Evolutionary conservation across 1,140 invertebrate species (phyloP).

Genomic region (Papilio polytes): DNA sequence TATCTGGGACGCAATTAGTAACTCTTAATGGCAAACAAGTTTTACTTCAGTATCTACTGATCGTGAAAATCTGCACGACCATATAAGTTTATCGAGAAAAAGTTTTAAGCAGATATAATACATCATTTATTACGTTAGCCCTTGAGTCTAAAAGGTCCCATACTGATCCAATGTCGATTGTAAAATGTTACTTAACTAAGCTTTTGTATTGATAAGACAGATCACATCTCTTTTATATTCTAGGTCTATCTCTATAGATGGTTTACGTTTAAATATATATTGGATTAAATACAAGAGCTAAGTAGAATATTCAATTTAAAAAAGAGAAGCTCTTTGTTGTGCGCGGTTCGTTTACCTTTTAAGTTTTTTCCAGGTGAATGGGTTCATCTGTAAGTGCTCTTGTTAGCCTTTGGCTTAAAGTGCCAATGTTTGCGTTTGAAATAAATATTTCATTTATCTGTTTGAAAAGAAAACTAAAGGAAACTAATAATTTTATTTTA

Average conservation of each 20-base stretch:
- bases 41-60: neutral
- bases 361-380: conserved; percentile 59
- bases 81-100: neutral
- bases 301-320: conserved; percentile 52
- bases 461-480: neutral
- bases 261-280: neutral
- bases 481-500: too few species aligned
- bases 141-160: neutral
- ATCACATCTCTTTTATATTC: neutral
- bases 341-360: conserved; percentile 63
- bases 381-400: conserved; percentile 69
- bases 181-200: too few species aligned
- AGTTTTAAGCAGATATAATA: neutral
- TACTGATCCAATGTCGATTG: neutral
- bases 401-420: conserved; percentile 50
- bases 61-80: neutral
- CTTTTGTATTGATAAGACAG: too few species aligned
- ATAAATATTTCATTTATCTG: neutral
- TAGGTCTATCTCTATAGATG: neutral
- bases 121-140: neutral
- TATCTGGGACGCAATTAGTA: conserved; percentile 39
- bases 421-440: neutral
- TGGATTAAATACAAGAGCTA: neutral
- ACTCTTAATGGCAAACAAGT: conserved; percentile 33
- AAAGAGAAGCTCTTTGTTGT: conserved; percentile 57